Base-by-base conservation (phyloP, 2,888 invertebrate genomes). In the Patella pellucida region DNA sequence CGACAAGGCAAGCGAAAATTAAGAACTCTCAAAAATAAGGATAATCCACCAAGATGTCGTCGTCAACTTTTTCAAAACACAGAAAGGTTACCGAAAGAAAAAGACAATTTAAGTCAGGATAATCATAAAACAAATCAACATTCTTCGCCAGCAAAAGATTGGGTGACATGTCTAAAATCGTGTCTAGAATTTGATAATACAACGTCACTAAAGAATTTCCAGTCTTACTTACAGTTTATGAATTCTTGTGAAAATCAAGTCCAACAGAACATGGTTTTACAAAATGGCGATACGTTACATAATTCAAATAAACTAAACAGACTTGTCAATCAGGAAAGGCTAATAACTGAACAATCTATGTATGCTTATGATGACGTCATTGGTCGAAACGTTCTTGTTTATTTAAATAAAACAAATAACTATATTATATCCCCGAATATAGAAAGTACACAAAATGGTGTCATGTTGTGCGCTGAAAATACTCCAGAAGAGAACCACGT, bases 101-200 rank as follows among this genome's bases (percentile, higher is more conserved):
- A 62, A 15, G 62, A n/a, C 62, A 16, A 62, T 27, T 27, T 27
- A 27, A 27, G 27, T 27, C 27, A 27, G 27, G 27, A 41, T 41
- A 41, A 5, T 3, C 5, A 41, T 41, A 4, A 7, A 41, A 7
- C 31, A 41, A 41, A 41, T 41, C 31, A 41, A 5, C 31, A 41
- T 4, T 41, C 31, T 5, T 41, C 31, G 31, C 31, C 23, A 19
- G 19, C n/a, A 62, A 62, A 62, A 23, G 23, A 19, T 14, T 62
- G 62, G 62, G 7, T 62, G 15, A 62, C 11, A 19, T 62, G 62
- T 62, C 23, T 62, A 62, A n/a, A 62, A 62, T 62, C 62, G 23
- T 62, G 62, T 62, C 23, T 62, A 62, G 62, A 62, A n/a, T 62
- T 62, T 62, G 62, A 62, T 62, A 62, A 19, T 23, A 19, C 7